Conservation (phyloP, 1,140 invertebrate species). For the Camponotus vicinus region DNA sequence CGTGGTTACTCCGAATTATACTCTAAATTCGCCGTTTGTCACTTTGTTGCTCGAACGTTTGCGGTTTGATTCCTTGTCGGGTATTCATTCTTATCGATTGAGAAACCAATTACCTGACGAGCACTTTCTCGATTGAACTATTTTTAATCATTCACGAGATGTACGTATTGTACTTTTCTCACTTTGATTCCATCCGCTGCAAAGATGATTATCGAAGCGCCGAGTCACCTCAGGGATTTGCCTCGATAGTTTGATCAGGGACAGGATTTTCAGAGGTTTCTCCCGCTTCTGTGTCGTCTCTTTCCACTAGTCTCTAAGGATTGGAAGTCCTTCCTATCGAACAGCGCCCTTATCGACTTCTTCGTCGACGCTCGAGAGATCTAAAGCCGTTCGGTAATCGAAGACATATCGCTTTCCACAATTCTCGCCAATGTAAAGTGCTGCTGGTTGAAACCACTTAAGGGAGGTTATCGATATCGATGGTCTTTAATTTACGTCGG, state of each 20-base stretch:
- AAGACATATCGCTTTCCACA: neutral
- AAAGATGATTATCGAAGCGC: constrained; percentile 25
- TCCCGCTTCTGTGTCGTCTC: neutral
- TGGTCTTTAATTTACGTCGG: constrained; percentile 33
- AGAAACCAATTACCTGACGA: constrained; percentile 25
- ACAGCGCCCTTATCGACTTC: constrained; percentile 33
- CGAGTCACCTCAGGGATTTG: constrained; percentile 32
- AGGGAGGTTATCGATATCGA: constrained; percentile 55
- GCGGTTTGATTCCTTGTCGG: neutral
- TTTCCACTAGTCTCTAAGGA: constrained; percentile 40
- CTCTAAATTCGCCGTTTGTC: neutral
- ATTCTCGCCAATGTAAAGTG: constrained; percentile 29
- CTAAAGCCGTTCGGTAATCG: constrained; percentile 45
- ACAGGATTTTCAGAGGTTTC: constrained; percentile 38
- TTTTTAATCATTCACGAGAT: constrained; percentile 34
- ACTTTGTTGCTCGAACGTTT: neutral
- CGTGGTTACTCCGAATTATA: neutral
- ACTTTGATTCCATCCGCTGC: neutral
- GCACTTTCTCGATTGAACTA: neutral
- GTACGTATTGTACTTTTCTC: constrained; percentile 22
- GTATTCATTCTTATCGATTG: neutral
- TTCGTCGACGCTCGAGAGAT: constrained; percentile 10
- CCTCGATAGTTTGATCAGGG: constrained; percentile 51
- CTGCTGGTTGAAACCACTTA: constrained; percentile 54
- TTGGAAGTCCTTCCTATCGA: constrained; percentile 11